Percentiles rank a stretch among this genome's conserved stretches.
These are phyloP conservation scores for Eupeodes corollae DNA, from an alignment of 1,140 invertebrate species.

Conservation along the genomic window DNA sequence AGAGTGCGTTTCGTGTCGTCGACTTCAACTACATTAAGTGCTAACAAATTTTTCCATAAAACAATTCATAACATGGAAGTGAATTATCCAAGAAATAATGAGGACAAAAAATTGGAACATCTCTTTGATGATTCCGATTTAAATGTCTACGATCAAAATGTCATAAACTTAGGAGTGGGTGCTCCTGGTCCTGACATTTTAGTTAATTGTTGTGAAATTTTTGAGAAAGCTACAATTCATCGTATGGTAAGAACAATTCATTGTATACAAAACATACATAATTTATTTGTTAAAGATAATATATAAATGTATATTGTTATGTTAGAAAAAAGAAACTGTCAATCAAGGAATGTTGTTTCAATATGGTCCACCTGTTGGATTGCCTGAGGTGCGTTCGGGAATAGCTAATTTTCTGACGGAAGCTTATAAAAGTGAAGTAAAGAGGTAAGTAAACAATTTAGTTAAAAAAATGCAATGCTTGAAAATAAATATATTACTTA, in stretches of 20 bases:
- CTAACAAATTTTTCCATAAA: too few species aligned
- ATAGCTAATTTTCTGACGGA: constrained; percentile 41
- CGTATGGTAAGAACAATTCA: constrained; percentile 41
- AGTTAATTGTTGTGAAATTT: constrained; percentile 37
- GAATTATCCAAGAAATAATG: too few species aligned
- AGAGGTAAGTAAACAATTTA: constrained; percentile 19
- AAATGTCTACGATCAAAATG: constrained; percentile 41
- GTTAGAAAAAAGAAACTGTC: constrained; percentile 37
- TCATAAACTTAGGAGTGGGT: constrained; percentile 43
- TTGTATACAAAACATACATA: constrained; percentile 28
- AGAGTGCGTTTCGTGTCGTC: too few species aligned
- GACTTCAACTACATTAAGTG: too few species aligned
- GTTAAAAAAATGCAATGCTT: too few species aligned
- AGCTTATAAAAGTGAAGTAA: constrained; percentile 39
- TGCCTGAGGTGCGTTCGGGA: constrained; percentile 41
- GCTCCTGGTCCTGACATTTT: constrained; percentile 45
- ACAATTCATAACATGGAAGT: too few species aligned
- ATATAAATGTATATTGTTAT: constrained; percentile 6
- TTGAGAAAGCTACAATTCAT: constrained; percentile 39
- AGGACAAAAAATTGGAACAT: constrained; percentile 24
- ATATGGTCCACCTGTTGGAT: constrained; percentile 43
- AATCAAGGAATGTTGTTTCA: constrained; percentile 44
- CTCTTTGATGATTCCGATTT: constrained; percentile 40
- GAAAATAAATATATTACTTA: too few species aligned
- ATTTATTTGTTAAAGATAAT: not conserved